Percentiles rank a stretch among this genome's conserved stretches.
phyloP scores from a whole-genome alignment of 2,888 invertebrate genomes.

The Lissocephala sabroskyi region DNA sequence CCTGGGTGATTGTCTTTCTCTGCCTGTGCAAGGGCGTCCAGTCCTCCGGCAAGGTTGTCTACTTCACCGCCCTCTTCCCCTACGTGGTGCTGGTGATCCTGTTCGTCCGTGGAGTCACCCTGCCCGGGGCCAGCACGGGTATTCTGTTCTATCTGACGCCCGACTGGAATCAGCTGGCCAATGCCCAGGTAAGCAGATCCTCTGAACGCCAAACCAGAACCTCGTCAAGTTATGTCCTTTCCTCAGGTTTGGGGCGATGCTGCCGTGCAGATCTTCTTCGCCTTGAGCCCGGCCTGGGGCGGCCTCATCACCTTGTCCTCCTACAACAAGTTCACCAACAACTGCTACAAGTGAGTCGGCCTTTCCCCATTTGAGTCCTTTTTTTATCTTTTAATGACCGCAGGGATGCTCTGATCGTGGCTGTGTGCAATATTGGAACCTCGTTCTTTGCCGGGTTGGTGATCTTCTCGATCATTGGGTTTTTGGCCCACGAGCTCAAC shows the following conservation, averaged over 20 bases:
- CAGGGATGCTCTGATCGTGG: constrained; percentile 84
- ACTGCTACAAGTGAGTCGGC: constrained; percentile 80
- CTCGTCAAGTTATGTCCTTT: no score
- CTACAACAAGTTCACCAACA: constrained; percentile 88
- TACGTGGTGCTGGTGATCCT: constrained; percentile 83
- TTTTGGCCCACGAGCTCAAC: constrained; percentile 83
- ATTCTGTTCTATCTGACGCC: constrained; percentile 86
- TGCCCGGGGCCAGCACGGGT: constrained; percentile 85
- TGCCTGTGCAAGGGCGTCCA: constrained; percentile 86
- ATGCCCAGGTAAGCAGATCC: constrained; percentile 77
- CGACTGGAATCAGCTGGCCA: constrained; percentile 81
- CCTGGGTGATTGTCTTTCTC: constrained; percentile 85
- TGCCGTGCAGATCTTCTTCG: constrained; percentile 90
- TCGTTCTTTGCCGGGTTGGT: constrained; percentile 87
- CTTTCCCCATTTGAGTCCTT: no score
- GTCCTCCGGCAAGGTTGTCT: constrained; percentile 86
- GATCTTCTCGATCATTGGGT: constrained; percentile 87
- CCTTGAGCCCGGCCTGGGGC: constrained; percentile 89
- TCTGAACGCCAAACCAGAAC: no score
- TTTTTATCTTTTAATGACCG: constrained; percentile 31
- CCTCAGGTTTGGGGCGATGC: constrained; percentile 85
- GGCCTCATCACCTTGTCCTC: constrained; percentile 88
- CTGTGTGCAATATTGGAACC: constrained; percentile 83
- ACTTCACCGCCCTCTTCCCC: constrained; percentile 84
- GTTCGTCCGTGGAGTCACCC: constrained; percentile 83